Conservation (phyloP, 35 echinoderm and acorn worm genomes). For the Lytechinus pictus region DNA sequence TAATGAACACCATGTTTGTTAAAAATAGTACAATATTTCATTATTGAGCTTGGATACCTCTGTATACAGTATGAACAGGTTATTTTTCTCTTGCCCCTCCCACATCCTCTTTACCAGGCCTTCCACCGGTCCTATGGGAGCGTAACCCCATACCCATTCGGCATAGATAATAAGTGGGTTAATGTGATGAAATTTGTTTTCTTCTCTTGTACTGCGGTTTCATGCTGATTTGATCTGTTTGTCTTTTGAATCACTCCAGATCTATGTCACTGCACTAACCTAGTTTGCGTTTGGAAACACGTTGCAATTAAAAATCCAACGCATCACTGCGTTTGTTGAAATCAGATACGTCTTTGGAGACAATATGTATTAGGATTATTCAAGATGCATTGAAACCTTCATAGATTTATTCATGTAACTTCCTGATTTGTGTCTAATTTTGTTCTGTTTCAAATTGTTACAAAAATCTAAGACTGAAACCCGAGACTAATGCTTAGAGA, state of each 20-base stretch:
- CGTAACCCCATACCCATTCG: slow-evolving; percentile 4
- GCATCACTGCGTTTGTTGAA: neutral
- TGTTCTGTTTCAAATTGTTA: neutral
- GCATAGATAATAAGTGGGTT: slow-evolving; percentile 44
- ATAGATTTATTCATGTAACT: no score
- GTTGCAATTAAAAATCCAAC: neutral
- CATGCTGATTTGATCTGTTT: slow-evolving; percentile 43
- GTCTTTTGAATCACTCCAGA: slow-evolving; percentile 21
- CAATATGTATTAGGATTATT: neutral
- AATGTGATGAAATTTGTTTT: slow-evolving; percentile 38
- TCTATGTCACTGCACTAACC: slow-evolving; percentile 34
- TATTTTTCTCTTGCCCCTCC: neutral
- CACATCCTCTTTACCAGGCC: slow-evolving; percentile 18
- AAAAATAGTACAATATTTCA: no score
- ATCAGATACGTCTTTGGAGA: neutral
- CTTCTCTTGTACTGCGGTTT: slow-evolving; percentile 27
- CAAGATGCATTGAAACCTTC: no score
- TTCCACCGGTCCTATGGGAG: neutral
- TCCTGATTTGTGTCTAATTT: neutral
- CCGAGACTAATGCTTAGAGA: neutral
- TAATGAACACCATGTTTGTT: no score
- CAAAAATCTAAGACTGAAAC: neutral
- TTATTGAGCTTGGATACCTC: no score
- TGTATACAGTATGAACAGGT: no score
- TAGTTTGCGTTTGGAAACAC: neutral